phyloP scores from a whole-genome alignment of 2,888 invertebrate genomes.

The Lasius fuliginosus region DNA sequence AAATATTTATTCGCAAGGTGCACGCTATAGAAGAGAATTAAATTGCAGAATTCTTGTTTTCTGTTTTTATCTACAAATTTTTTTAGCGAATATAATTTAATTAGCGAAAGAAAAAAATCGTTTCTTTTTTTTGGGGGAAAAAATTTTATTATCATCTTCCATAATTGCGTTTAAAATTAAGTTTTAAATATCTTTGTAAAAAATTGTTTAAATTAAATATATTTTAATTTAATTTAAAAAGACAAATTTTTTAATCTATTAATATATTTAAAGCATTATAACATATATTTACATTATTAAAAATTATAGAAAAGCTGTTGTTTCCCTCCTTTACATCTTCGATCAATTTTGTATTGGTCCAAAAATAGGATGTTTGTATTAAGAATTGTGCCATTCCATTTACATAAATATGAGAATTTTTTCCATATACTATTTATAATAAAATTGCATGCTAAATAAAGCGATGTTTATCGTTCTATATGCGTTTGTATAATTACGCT shows the following conservation, averaged over 20 bases:
- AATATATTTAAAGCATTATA: background rate
- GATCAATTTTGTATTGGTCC: background rate
- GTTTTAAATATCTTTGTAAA: background rate
- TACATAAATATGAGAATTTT: background rate
- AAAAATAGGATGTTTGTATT: background rate
- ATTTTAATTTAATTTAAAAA: background rate
- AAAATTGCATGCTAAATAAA: constrained; percentile 6
- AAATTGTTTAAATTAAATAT: background rate
- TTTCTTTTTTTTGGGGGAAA: background rate
- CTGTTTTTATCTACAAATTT: background rate
- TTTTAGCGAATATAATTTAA: background rate
- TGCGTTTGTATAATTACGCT: constrained; percentile 17
- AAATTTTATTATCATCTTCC: background rate
- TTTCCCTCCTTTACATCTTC: background rate
- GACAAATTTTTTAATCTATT: background rate
- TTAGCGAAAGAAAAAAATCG: no score
- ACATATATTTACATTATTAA: constrained; percentile 7
- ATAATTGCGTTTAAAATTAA: background rate
- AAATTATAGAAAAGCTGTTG: background rate
- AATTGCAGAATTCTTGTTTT: background rate
- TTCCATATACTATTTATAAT: background rate
- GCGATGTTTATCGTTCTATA: constrained; percentile 36
- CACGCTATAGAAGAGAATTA: background rate
- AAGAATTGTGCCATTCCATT: background rate
- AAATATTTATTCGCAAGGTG: background rate